A percentile compares a stretch with the other conserved stretches of the same genome.
phyloP scores from a whole-genome alignment of 2,113 vertebrate genomes.

The Lasiurus borealis region DNA sequence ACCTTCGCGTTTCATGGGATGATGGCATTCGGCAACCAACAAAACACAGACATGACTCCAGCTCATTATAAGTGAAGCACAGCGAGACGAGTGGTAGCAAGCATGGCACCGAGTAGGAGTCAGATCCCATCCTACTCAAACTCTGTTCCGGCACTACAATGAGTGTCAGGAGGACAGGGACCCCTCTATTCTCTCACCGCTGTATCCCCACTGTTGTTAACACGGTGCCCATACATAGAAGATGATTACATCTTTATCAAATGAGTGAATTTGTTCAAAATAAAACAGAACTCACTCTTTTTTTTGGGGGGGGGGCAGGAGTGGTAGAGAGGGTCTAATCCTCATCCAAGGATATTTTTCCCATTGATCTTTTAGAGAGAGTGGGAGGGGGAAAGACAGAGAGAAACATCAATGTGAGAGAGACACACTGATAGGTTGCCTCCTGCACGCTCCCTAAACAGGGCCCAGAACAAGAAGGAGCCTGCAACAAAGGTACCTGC shows the following conservation, averaged over 20 bases:
- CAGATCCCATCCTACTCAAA: not conserved
- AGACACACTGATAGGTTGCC: too few species aligned
- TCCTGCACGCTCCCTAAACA: too few species aligned
- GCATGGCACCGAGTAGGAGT: not conserved
- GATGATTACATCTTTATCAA: not conserved
- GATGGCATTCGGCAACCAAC: not conserved
- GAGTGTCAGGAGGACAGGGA: not conserved
- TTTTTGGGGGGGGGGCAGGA: too few species aligned
- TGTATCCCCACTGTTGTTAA: not conserved
- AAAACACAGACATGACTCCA: conserved; percentile 4
- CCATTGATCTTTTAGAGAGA: too few species aligned
- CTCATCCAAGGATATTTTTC: too few species aligned
- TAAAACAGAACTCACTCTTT: not conserved
- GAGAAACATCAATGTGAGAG: too few species aligned
- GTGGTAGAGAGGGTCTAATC: too few species aligned
- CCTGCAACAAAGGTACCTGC: too few species aligned
- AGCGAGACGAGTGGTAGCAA: not conserved
- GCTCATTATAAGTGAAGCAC: not conserved
- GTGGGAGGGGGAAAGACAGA: too few species aligned
- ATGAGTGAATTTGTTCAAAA: not conserved
- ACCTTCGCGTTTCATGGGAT: not conserved
- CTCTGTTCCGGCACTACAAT: not conserved
- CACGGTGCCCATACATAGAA: not conserved
- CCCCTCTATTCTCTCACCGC: not conserved
- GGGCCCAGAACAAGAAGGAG: too few species aligned